Evolutionary conservation across 2,113 vertebrate species (phyloP).

Genomic region (Kryptolebias marmoratus): DNA sequence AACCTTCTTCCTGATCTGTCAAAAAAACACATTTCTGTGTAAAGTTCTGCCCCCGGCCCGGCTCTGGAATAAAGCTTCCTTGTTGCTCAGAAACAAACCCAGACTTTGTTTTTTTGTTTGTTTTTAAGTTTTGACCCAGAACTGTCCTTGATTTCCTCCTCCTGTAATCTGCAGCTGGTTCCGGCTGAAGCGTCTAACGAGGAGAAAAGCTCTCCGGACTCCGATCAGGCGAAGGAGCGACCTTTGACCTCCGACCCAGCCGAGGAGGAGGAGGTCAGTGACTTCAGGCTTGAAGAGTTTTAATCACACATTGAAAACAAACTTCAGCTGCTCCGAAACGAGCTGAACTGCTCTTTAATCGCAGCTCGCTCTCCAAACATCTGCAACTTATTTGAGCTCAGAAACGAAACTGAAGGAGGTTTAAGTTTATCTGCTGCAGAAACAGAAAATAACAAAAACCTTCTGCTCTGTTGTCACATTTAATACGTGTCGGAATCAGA

Average conservation of each 20-base stretch:
- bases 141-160: background rate
- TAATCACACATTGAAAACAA: no score
- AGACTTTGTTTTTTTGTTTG: no score
- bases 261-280: constrained; percentile 41
- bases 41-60: no score
- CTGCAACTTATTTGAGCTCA: constrained; percentile 40
- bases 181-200: background rate
- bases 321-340: background rate
- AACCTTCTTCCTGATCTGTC: no score
- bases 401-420: background rate
- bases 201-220: constrained; percentile 12
- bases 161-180: constrained; percentile 11
- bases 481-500: no score
- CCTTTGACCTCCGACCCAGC: background rate
- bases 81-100: no score
- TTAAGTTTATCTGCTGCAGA: background rate
- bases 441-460: no score
- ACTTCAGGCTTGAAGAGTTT: background rate
- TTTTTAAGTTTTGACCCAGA: background rate
- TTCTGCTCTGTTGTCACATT: no score
- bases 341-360: constrained; percentile 1
- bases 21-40: no score
- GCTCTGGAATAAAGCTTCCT: no score
- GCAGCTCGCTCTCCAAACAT: constrained; percentile 22
- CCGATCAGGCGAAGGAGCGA: constrained; percentile 7